Evolutionary conservation across 37 sponge, comb jelly and placozoan genomes (phyloP), one percentile per base, ranked within the genome.

Genomic region (Lycopodina hypogea): DNA sequence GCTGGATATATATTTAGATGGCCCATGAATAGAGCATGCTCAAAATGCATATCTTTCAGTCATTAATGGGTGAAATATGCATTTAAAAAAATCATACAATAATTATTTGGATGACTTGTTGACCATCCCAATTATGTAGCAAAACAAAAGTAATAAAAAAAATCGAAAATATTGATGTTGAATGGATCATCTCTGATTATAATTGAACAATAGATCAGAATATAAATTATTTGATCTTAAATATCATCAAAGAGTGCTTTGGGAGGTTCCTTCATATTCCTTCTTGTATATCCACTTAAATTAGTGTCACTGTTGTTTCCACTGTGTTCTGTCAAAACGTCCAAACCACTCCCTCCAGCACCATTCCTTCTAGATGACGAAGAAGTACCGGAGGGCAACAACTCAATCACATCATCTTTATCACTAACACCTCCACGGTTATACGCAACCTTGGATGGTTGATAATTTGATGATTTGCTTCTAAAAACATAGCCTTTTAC

Each of bases 401-500:
- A 33, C 36, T 83, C 84, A 29, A 83, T 36, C 26, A 56, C 34
- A 26, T 83, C 84, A n/a, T 69, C 77, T 1, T 75, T 34, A 9
- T 59, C 65, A 28, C 74, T 65, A 8, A 30, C 52, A 22, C 56
- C 65, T 14, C 73, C 62, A 7, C 35, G 26, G 32, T 4, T 17
- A 65, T 34, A 65, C 30, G 66, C 35, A 28, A 65, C 35, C 21
- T 68, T 42, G 39, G 70, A 57, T 7, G 79, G 51, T 22, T 69
- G 56, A 38, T 70, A 79, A 45, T 62, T 81, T 2, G 81, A 53
- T 57, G 62, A 37, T 33, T 83, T 83, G 21, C 76, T 53, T 56
- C 56, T 61, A 1, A 29, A 18, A 24, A 76, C 84, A 58, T 66
- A 37, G 9, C 61, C 42, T 56, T 83, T 83, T 32, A 76, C 77